Evolutionary conservation across 2,113 vertebrate species (phyloP).

Genomic region (Lagopus muta): DNA sequence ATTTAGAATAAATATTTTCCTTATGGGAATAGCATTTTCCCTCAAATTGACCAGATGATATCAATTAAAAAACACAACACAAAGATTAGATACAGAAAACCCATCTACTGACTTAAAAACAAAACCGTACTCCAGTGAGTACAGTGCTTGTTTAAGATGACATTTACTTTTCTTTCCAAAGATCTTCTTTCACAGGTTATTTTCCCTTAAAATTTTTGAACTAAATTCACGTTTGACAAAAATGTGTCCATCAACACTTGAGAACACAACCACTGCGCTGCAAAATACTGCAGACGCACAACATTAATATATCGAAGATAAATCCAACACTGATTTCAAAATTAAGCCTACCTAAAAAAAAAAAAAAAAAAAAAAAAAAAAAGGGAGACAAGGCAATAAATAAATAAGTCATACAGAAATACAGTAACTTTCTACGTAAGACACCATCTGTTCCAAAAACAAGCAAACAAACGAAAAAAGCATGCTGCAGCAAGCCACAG

Average conservation of each 20-base stretch:
- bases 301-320: neutral
- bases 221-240: neutral
- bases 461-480: neutral
- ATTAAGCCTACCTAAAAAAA: neutral
- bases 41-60: constrained; percentile 63
- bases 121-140: neutral
- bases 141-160: neutral
- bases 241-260: neutral
- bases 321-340: neutral
- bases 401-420: constrained; percentile 53
- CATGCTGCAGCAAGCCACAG: constrained; percentile 54
- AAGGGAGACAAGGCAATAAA: neutral
- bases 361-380: neutral
- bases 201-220: neutral
- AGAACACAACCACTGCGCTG: neutral
- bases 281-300: neutral
- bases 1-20: constrained; percentile 69
- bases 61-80: constrained; percentile 27
- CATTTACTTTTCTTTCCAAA: neutral
- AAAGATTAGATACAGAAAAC: constrained; percentile 43
- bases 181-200: neutral
- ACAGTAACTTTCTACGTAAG: constrained; percentile 57
- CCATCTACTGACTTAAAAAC: neutral
- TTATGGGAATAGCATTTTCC: constrained; percentile 52
- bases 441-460: constrained; percentile 55